Percentiles rank a stretch among this genome's conserved stretches.
Evolutionary conservation across 2,888 invertebrate genomes (phyloP).

Genomic region (Acrobasis repandana): DNA sequence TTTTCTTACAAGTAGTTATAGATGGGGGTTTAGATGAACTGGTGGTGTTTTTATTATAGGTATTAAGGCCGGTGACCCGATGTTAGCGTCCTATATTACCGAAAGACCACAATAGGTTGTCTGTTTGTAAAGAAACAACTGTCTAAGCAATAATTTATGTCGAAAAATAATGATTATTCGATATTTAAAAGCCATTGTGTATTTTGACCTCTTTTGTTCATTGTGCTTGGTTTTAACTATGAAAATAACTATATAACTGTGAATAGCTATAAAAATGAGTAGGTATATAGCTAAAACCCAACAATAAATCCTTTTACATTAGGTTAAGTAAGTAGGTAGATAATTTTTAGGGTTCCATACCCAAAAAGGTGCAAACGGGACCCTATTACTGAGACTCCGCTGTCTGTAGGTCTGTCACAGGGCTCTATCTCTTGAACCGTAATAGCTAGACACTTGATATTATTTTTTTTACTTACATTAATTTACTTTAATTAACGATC

Average conservation of each 20-base stretch:
- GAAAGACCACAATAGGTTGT: constrained; percentile 15
- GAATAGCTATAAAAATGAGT: no score
- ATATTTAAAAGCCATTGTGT: constrained; percentile 19
- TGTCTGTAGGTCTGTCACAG: no score
- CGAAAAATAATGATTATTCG: constrained; percentile 21
- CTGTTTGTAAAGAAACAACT: constrained; percentile 16
- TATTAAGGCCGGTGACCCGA: constrained; percentile 45
- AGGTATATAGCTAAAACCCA: no score
- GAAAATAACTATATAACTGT: neutral
- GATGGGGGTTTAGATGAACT: constrained; percentile 33
- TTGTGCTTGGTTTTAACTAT: neutral
- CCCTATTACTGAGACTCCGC: no score
- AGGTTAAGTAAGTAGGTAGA: no score
- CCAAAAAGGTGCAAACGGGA: no score
- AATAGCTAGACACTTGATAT: no score
- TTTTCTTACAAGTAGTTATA: constrained; percentile 28
- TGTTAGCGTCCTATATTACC: constrained; percentile 21
- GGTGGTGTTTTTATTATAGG: constrained; percentile 35
- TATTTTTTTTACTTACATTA: no score
- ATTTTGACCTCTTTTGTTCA: neutral
- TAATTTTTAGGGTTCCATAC: no score
- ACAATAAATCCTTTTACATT: no score
- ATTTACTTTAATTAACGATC: no score
- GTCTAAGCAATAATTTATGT: constrained; percentile 12
- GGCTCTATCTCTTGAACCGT: no score